Percentiles rank a stretch among this genome's conserved stretches.
Conservation (phyloP, 2,888 invertebrate species). For the Philereme transversata region DNA sequence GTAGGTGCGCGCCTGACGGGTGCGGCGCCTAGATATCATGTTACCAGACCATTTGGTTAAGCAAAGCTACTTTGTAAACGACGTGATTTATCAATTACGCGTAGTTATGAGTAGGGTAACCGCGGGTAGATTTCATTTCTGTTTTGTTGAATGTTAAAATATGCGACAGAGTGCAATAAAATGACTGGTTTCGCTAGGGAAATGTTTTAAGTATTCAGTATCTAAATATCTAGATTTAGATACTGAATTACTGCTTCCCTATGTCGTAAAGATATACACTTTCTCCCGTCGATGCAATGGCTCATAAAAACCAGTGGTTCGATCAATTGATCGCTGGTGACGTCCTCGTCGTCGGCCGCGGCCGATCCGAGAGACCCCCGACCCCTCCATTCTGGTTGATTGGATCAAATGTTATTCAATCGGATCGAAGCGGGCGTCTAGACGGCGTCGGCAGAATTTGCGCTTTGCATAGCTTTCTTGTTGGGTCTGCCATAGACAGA, state of each 20-base stretch:
- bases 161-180: conserved; percentile 2
- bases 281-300: conserved; percentile 45
- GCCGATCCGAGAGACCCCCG: conserved; percentile 69
- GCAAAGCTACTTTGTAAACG: conserved; percentile 37
- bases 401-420: conserved; percentile 82
- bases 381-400: conserved; percentile 76
- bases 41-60: conserved; percentile 39
- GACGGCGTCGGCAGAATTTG: conserved; percentile 80
- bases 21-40: conserved; percentile 39
- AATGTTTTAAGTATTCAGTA: conserved; percentile 12
- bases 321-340: conserved; percentile 64
- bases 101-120: conserved; percentile 21
- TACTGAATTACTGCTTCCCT: conserved; percentile 15
- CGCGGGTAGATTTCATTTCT: conserved; percentile 14
- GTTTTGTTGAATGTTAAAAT: conserved; percentile 13
- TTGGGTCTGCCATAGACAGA: conserved; percentile 72
- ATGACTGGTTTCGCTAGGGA: conserved; percentile 7
- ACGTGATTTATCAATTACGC: conserved; percentile 37
- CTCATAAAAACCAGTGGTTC: conserved; percentile 52
- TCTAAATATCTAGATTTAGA: not conserved
- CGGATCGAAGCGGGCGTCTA: conserved; percentile 74
- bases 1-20: conserved; percentile 35
- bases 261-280: conserved; percentile 39
- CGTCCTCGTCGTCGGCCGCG: conserved; percentile 46
- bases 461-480: conserved; percentile 78